A percentile compares a stretch with the other conserved stretches of the same genome.
Evolutionary conservation across 2,113 vertebrate species (phyloP).

Genomic region (Pitta sordida): DNA sequence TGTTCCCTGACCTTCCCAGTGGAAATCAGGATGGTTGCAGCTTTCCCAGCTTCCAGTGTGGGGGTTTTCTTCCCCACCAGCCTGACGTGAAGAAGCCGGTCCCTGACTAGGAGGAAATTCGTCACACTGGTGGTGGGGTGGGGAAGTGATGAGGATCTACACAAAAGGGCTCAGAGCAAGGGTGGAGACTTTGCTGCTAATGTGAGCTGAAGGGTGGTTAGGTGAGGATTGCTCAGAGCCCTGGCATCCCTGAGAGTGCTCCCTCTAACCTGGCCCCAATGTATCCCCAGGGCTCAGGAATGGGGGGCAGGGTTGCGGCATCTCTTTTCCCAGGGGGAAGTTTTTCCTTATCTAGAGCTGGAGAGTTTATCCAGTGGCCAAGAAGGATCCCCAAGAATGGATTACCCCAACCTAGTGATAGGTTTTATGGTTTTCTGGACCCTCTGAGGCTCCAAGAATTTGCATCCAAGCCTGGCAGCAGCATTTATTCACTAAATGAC

Average conservation of each 20-base stretch:
- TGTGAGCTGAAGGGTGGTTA: slow-evolving; percentile 12
- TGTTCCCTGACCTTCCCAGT: neutral
- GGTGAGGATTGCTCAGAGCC: neutral
- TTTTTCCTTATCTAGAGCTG: neutral
- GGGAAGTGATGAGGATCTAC: neutral
- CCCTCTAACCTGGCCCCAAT: neutral
- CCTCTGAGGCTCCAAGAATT: neutral
- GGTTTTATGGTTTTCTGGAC: neutral
- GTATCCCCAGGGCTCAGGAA: neutral
- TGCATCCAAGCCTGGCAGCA: neutral
- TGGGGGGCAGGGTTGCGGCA: neutral
- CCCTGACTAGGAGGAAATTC: neutral
- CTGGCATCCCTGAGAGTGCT: neutral
- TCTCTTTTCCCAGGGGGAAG: neutral
- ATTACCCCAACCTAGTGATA: neutral
- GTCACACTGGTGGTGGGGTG: neutral
- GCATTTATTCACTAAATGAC: neutral
- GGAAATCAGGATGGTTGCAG: neutral
- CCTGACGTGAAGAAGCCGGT: accelerated
- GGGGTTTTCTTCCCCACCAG: neutral
- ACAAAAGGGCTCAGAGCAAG: neutral
- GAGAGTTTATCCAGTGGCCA: neutral
- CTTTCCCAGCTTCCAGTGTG: neutral
- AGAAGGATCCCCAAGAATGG: neutral
- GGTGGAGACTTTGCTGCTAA: slow-evolving; percentile 16